Evolutionary conservation across 2,888 invertebrate genomes (phyloP), one percentile per base, ranked within the genome.

Genomic region (Sclerodermus sp.): DNA sequence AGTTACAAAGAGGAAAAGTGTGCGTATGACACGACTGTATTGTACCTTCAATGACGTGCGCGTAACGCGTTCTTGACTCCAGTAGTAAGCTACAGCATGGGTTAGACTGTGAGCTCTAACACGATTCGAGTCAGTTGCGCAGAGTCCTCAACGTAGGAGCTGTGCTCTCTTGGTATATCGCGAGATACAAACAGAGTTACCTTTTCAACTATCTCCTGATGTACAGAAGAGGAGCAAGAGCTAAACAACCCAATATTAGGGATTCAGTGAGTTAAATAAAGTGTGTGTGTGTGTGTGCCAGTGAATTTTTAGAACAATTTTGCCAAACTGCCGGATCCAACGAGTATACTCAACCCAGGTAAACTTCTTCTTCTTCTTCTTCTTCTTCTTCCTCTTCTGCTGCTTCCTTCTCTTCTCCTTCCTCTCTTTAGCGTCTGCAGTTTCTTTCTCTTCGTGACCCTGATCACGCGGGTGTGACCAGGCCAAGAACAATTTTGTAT

Each of bases 261-360:
- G 39, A 47, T 31, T 53, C 51, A 47, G 54, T 60, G 54, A 42
- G 40, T 52, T 46, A 45, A 43, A 34, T 37, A 32, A 47, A 53
- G 3, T 23, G 8, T n/a, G n/a, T n/a, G n/a, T n/a, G n/a, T n/a
- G 8, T 49, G 53, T 6, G 46, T 44, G 47, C 15, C 5, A 29
- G 13, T 34, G 32, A 15, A 42, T 2, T 41, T 52, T 13, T 6
- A 8, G 29, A 46, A 44, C 48, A 49, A 44, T 47, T 13, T 42
- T 50, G 46, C 47, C 57, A 60, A 58, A 55, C 57, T 58, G 57
- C 42, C 54, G 47, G 45, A 49, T 15, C 45, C 50, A 13, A 53
- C 48, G 39, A 49, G 38, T 42, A 51, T 49, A 42, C 50, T 64
- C 53, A 55, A 45, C 59, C 59, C 64, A 69, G 65, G 70, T 70